phyloP scores from a whole-genome alignment of 2,888 invertebrate genomes.

The Noctua comes region DNA sequence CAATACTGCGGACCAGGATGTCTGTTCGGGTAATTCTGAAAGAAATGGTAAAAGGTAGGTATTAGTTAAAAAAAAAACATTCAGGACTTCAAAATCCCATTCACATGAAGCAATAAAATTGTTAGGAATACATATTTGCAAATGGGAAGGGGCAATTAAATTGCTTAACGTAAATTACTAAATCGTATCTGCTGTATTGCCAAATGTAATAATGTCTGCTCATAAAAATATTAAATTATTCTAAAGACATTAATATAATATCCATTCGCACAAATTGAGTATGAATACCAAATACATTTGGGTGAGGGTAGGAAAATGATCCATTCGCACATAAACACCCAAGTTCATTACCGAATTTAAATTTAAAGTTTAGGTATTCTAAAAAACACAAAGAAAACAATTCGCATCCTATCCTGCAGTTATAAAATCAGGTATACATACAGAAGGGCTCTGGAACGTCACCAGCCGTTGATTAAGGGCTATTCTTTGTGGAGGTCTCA shows the following conservation, averaged over 20 bases:
- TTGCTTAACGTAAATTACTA: not conserved
- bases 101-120: not conserved
- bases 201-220: not conserved
- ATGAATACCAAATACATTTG: not conserved
- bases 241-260: not conserved
- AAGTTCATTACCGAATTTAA: not conserved
- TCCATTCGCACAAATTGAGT: not conserved
- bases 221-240: not conserved
- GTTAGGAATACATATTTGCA: not conserved
- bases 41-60: not conserved
- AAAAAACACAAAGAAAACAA: not conserved
- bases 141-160: not conserved
- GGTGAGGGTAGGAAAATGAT: not conserved
- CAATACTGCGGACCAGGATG: constrained; percentile 50
- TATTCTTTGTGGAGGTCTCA: constrained; percentile 21
- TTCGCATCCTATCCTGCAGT: constrained; percentile 18
- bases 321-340: not conserved
- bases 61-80: constrained; percentile 21
- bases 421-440: constrained; percentile 69
- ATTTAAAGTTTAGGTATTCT: not conserved
- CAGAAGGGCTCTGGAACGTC: constrained; percentile 61
- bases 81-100: not conserved
- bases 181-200: not conserved
- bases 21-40: constrained; percentile 46
- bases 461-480: constrained; percentile 57